A percentile compares a stretch with the other conserved stretches of the same genome.
Conservation (phyloP, 2,888 invertebrate genomes). For the Sphaeridia pumilis region DNA sequence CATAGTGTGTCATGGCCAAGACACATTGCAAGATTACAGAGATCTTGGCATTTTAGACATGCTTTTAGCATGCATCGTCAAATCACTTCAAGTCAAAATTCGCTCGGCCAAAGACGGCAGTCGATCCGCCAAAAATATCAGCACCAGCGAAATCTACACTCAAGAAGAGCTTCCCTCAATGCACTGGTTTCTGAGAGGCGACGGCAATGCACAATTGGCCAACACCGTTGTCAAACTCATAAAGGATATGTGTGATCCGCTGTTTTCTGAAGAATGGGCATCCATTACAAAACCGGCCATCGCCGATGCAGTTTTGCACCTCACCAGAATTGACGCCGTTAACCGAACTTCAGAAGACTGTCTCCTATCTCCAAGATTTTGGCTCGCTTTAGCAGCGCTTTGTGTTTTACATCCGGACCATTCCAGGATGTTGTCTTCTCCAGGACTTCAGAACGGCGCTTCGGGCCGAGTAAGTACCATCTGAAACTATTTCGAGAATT, state of each 20-base stretch:
- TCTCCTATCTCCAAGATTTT: constrained; percentile 69
- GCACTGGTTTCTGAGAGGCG: constrained; percentile 76
- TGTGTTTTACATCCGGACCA: constrained; percentile 87
- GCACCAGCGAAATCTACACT: constrained; percentile 28
- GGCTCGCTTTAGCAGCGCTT: constrained; percentile 85
- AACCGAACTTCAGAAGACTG: constrained; percentile 63
- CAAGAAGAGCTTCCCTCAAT: constrained; percentile 27
- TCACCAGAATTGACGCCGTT: constrained; percentile 66
- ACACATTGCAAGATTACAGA: constrained; percentile 4
- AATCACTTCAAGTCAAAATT: constrained; percentile 78
- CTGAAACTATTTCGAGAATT: too few species aligned
- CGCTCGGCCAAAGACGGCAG: constrained; percentile 30
- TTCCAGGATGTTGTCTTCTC: constrained; percentile 65
- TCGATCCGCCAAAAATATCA: constrained; percentile 32
- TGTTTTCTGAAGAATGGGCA: constrained; percentile 74
- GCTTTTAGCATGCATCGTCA: constrained; percentile 78
- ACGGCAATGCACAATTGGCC: constrained; percentile 70
- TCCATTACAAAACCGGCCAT: constrained; percentile 75
- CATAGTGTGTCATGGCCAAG: constrained; percentile 44
- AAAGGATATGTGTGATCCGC: constrained; percentile 87
- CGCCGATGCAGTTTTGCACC: constrained; percentile 69
- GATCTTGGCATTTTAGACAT: constrained; percentile 70
- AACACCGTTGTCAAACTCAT: constrained; percentile 76
- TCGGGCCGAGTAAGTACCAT: constrained; percentile 40
- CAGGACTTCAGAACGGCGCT: constrained; percentile 58